These are phyloP conservation scores for Drosophila persimilis DNA, from an alignment of 1,140 invertebrate genomes.

Conservation along the genomic window DNA sequence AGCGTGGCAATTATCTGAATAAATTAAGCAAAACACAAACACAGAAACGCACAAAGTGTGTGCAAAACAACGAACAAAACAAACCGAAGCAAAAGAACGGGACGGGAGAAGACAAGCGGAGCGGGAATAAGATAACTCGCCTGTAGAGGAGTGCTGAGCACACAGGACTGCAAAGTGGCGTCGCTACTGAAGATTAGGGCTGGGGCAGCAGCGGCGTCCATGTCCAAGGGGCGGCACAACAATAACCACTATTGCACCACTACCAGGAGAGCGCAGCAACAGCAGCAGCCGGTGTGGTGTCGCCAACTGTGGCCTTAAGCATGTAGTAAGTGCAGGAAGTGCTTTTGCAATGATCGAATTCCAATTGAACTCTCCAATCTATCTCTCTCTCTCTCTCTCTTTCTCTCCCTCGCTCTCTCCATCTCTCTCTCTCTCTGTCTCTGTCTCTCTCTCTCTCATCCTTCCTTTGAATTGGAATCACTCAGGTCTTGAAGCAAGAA, in stretches of 20 bases:
- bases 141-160: slow-evolving; percentile 57
- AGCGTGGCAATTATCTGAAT: slow-evolving; percentile 19
- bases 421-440: not conserved
- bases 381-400: not conserved
- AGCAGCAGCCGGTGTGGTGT: slow-evolving; percentile 76
- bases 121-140: slow-evolving; percentile 54
- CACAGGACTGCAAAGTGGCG: slow-evolving; percentile 77
- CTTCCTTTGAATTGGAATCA: not conserved
- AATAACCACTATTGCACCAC: slow-evolving; percentile 41
- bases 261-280: slow-evolving; percentile 58
- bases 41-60: slow-evolving; percentile 52
- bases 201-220: slow-evolving; percentile 79
- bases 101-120: slow-evolving; percentile 27
- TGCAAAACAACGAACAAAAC: slow-evolving; percentile 60
- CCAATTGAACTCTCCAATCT: not conserved
- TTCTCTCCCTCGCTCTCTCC: too few relatives aligned
- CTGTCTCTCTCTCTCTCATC: too few relatives aligned
- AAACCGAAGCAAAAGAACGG: slow-evolving; percentile 31
- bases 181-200: slow-evolving; percentile 71
- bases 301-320: slow-evolving; percentile 82
- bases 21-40: slow-evolving; percentile 19
- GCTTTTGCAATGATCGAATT: too few relatives aligned
- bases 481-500: slow-evolving; percentile 38
- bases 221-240: slow-evolving; percentile 53
- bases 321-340: slow-evolving; percentile 69